Percentiles rank a stretch among this genome's conserved stretches.
Conservation (phyloP, 2,888 invertebrate species). For the Drosophila falleni region DNA sequence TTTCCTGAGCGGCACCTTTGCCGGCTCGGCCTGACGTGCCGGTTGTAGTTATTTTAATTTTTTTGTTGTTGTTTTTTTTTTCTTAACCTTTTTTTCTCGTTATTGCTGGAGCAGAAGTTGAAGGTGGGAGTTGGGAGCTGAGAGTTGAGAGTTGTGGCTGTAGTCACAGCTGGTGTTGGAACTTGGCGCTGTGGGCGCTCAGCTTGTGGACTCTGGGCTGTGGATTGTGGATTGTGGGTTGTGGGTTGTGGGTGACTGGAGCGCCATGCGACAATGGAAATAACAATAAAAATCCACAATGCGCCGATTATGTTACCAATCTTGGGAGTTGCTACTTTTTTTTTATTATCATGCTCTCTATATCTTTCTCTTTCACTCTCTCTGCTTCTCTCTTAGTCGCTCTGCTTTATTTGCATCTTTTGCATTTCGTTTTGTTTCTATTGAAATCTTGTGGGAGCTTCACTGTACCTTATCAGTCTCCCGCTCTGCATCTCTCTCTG, state of each 20-base stretch:
- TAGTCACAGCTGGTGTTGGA: constrained; percentile 24
- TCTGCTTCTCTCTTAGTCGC: constrained; percentile 4
- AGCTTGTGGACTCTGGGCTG: constrained; percentile 25
- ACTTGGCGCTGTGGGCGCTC: constrained; percentile 22
- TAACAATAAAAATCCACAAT: constrained; percentile 67
- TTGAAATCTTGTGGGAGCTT: constrained; percentile 44
- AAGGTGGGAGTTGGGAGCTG: constrained; percentile 1
- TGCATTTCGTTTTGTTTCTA: constrained; percentile 29
- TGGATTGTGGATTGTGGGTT: constrained; percentile 24
- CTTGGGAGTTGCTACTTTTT: constrained; percentile 65
- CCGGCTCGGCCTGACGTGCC: constrained; percentile 47
- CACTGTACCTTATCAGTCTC: constrained; percentile 1
- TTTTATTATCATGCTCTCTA: constrained; percentile 35
- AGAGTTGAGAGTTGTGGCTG: constrained; percentile 4
- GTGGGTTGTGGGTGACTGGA: constrained; percentile 57
- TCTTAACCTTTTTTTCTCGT: constrained; percentile 29
- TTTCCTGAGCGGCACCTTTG: constrained; percentile 59
- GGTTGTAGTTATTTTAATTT: constrained; percentile 57
- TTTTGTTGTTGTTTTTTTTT: constrained; percentile 12
- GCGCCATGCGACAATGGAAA: constrained; percentile 51
- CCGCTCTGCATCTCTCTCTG: neutral
- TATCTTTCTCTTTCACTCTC: neutral
- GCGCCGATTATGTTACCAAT: constrained; percentile 77
- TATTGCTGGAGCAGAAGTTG: constrained; percentile 6
- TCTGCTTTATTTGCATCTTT: constrained; percentile 17